A percentile compares a stretch with the other conserved stretches of the same genome.
Conservation (phyloP, 2,888 invertebrate genomes). For the Trichopoda pennipes region DNA sequence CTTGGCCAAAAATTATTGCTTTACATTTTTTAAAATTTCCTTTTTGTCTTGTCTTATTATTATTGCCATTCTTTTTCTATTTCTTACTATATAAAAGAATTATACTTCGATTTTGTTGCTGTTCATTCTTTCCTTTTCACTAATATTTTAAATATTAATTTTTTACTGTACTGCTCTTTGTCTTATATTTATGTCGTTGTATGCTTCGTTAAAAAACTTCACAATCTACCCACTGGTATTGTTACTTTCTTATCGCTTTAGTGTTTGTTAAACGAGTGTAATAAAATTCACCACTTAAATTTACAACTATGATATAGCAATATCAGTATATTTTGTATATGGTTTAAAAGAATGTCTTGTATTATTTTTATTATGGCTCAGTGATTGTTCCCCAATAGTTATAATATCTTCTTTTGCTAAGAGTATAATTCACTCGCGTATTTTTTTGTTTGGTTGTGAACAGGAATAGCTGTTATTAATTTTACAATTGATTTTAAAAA, state of each 20-base stretch:
- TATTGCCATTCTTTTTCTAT: no score
- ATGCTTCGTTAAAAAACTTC: background rate
- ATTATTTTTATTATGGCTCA: slow-evolving; percentile 7
- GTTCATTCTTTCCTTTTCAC: no score
- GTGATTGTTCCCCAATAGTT: slow-evolving; percentile 20
- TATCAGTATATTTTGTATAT: slow-evolving; percentile 17
- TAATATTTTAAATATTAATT: no score
- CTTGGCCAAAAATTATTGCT: no score
- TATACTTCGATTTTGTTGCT: no score
- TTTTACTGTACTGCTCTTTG: background rate
- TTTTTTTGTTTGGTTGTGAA: no score
- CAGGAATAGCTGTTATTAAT: no score
- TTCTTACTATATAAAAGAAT: no score
- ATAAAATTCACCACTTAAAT: slow-evolving; percentile 54
- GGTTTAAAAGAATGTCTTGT: slow-evolving; percentile 8
- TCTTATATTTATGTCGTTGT: no score
- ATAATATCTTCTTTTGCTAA: slow-evolving; percentile 35
- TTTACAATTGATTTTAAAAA: no score
- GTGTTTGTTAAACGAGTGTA: slow-evolving; percentile 27
- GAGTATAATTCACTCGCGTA: slow-evolving; percentile 37
- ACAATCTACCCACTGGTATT: slow-evolving; percentile 10
- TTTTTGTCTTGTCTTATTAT: no score
- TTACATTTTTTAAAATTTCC: no score
- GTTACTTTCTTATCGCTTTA: slow-evolving; percentile 21
- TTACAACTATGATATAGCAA: slow-evolving; percentile 3